Conservation (phyloP, 2,113 vertebrate genomes). For the Myrmecobius fasciatus region DNA sequence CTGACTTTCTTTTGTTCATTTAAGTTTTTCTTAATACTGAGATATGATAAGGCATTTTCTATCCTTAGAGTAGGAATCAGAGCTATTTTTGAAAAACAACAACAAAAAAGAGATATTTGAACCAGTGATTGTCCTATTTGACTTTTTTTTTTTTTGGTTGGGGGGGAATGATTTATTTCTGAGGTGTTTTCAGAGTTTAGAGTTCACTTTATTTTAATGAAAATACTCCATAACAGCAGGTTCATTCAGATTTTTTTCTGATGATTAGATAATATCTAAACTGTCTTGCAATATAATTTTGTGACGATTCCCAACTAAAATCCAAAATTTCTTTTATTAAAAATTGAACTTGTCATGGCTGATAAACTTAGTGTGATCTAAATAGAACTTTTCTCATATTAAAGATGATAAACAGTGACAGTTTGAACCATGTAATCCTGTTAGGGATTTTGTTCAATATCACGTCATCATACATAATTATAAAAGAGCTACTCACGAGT, state of each 20-base stretch:
- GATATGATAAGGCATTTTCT: background rate
- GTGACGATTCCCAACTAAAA: conserved; percentile 40
- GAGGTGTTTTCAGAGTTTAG: background rate
- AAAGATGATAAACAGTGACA: conserved; percentile 73
- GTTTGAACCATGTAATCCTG: conserved; percentile 72
- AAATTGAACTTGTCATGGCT: conserved; percentile 49
- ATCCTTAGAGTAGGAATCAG: background rate
- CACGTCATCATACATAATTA: conserved; percentile 71
- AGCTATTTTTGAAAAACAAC: background rate
- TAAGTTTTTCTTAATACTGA: background rate
- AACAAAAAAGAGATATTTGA: background rate
- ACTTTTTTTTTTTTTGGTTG: background rate
- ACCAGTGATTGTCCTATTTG: background rate
- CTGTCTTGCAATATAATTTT: rapidly evolving
- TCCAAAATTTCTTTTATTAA: conserved; percentile 58
- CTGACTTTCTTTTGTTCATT: background rate
- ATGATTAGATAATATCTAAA: conserved; percentile 22
- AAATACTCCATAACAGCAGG: background rate
- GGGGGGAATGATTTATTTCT: background rate
- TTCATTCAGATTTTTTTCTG: background rate
- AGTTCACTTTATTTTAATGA: conserved; percentile 19
- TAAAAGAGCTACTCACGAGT: conserved; percentile 57
- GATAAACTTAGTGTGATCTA: conserved; percentile 62
- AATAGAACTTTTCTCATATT: conserved; percentile 66
- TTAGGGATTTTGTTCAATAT: conserved; percentile 76